Percentiles rank a stretch among this genome's conserved stretches.
phyloP scores from a whole-genome alignment of 2,888 invertebrate species.

The Lepeophtheirus nordmannii region DNA sequence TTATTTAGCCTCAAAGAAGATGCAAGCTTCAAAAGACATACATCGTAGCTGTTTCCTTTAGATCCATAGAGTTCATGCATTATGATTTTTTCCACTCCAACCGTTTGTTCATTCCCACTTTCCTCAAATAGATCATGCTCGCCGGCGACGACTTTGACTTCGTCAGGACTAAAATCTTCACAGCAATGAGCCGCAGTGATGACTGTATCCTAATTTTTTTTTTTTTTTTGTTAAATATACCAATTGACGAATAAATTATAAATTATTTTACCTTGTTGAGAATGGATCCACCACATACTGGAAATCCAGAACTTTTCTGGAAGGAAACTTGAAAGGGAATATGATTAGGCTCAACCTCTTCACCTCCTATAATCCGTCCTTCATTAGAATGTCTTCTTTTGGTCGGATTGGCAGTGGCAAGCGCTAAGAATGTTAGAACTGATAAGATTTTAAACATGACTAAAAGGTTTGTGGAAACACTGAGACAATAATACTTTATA shows the following conservation, averaged over 20 bases:
- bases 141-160: background rate
- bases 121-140: constrained; percentile 7
- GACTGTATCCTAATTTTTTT: background rate
- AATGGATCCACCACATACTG: too few relatives aligned
- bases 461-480: too few relatives aligned
- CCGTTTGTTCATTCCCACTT: background rate
- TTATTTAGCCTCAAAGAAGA: constrained; percentile 28
- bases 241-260: too few relatives aligned
- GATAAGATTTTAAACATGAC: too few relatives aligned
- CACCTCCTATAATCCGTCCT: constrained; percentile 9
- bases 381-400: background rate
- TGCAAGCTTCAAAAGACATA: constrained; percentile 52
- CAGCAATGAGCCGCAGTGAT: constrained; percentile 17
- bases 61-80: too few relatives aligned
- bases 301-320: too few relatives aligned
- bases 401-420: too few relatives aligned
- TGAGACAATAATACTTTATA: too few relatives aligned
- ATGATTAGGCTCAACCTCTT: constrained; percentile 8
- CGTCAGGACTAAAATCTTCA: background rate
- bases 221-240: too few relatives aligned
- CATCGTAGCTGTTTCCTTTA: constrained; percentile 46
- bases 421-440: too few relatives aligned
- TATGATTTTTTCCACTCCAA: constrained; percentile 31
- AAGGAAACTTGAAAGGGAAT: constrained; percentile 7
- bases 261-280: too few relatives aligned